A percentile compares a stretch with the other conserved stretches of the same genome.
These are phyloP conservation scores for Coregonus ussuriensis DNA, from an alignment of 2,797 vertebrate species.

Conservation along the genomic window DNA sequence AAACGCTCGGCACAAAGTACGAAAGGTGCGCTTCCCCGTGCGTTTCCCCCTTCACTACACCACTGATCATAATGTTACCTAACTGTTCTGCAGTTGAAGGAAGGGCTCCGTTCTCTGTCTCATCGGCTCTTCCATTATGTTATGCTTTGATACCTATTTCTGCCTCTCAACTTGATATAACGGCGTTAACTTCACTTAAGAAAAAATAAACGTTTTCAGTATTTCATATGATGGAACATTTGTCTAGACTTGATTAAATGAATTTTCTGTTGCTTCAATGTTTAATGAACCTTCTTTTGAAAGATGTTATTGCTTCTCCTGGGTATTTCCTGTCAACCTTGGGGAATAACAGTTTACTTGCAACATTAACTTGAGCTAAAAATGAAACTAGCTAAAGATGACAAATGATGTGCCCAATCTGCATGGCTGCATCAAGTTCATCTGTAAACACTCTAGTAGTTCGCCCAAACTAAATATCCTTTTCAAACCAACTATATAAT, in stretches of 20 bases:
- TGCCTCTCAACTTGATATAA: conserved; percentile 54
- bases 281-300: background rate
- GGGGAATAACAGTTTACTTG: background rate
- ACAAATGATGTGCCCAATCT: background rate
- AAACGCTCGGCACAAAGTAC: background rate
- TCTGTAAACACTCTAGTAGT: background rate
- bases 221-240: conserved; percentile 55
- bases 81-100: conserved; percentile 78
- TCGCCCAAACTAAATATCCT: background rate
- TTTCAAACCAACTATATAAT: background rate
- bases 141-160: conserved; percentile 52
- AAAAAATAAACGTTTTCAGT: conserved; percentile 47
- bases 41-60: background rate
- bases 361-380: conserved; percentile 12
- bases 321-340: background rate
- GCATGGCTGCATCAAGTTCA: background rate
- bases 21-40: background rate
- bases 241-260: conserved; percentile 63
- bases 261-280: conserved; percentile 57
- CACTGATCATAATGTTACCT: conserved; percentile 40
- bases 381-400: background rate
- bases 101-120: conserved; percentile 77
- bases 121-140: conserved; percentile 57
- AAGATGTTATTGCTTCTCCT: background rate
- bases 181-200: conserved; percentile 47